Percentiles rank a stretch among this genome's conserved stretches.
These are phyloP conservation scores for Asobara japonica DNA, from an alignment of 1,140 invertebrate species.

Conservation along the genomic window DNA sequence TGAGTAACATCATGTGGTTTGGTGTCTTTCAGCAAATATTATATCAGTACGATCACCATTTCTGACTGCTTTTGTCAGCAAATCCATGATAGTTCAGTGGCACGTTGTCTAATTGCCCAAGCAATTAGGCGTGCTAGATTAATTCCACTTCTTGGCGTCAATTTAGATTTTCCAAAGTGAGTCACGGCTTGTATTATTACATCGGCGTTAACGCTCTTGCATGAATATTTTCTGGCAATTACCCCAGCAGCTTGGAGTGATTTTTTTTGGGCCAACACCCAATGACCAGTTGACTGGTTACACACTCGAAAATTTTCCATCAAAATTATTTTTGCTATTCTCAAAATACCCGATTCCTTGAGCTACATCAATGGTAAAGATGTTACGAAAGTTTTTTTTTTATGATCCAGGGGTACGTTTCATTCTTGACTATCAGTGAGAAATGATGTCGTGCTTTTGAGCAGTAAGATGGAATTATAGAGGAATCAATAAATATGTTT, in stretches of 20 bases:
- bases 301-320: constrained; percentile 27
- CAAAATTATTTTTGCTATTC: constrained; percentile 14
- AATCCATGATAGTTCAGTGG: constrained; percentile 18
- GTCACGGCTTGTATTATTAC: constrained; percentile 1
- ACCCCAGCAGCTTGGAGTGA: constrained; percentile 23
- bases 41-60: not conserved
- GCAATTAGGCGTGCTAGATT: constrained; percentile 32
- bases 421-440: not conserved
- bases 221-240: constrained; percentile 17
- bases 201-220: not conserved
- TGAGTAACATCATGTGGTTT: too few relatives aligned
- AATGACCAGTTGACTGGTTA: constrained; percentile 14
- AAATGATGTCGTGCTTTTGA: not conserved
- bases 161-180: constrained; percentile 25
- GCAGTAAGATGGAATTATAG: too few relatives aligned
- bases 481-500: too few relatives aligned
- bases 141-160: constrained; percentile 31
- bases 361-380: not conserved
- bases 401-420: not conserved
- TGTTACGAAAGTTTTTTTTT: not conserved
- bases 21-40: not conserved
- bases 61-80: not conserved
- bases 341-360: constrained; percentile 6
- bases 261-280: constrained; percentile 22
- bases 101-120: constrained; percentile 12